Base-by-base conservation (phyloP, 2,888 invertebrate species). In the Capitulum mitella region DNA sequence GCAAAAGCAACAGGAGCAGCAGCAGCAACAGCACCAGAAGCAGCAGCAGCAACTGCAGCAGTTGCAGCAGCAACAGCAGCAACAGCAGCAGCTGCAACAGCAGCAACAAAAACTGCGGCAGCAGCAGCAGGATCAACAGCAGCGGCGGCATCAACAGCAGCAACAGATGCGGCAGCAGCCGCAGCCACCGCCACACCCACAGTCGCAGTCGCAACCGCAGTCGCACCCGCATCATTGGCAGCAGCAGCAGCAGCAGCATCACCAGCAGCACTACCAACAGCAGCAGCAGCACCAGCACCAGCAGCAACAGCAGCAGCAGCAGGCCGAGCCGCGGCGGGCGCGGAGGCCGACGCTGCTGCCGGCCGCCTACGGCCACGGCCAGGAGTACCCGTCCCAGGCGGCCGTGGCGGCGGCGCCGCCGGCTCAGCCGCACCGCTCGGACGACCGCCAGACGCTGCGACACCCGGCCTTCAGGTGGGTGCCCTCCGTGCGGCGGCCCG, bases 291-390 rank as follows among this genome's bases (percentile, higher is more conserved):
- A 29, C 2, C 64, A 29, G 2, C 46, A 14, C 29, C n/a, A 76
- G 48, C 46, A 76, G 43, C 19, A 29, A 5, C 46, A 76, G 46
- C 76, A 43, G 10, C 40, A 26, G 48, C 77, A 6, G 34, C 77
- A 51, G 77, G 8, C 26, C 12, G 77, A 48, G 58, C 19, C 37
- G 26, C 77, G 54, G 40, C 54, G 58, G 8, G 54, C 34, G 14
- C 77, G 77, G n/a, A 54, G 77, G n/a, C 77, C 77, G 14, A 58
- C 58, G 14, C 77, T 77, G 48, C 58, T 77, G 48, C 58, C 58
- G 58, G 58, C 58, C n/a, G 58, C 58, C n/a, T 29, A 58, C 58
- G n/a, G n/a, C 6, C 58, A 58, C 29, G n/a, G 58, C 58, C 54
- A 6, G n/a, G 29, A 58, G 58, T 58, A 58, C 58, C 58, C 29